Conservation (phyloP, 2,888 invertebrate genomes). For the Eristalinus aeneus region DNA sequence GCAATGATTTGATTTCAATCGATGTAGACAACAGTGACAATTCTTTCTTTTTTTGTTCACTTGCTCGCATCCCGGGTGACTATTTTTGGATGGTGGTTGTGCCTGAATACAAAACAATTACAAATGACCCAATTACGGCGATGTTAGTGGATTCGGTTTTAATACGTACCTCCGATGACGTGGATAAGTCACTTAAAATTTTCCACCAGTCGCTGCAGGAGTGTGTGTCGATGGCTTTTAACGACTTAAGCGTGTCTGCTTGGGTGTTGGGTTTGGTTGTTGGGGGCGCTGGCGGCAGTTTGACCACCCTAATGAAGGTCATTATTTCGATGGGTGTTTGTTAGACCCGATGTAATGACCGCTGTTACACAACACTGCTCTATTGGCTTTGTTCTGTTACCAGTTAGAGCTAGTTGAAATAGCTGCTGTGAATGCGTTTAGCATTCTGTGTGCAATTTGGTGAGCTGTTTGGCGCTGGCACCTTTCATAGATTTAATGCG, state of each 20-base stretch:
- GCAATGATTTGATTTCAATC: background rate
- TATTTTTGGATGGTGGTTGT: too few relatives aligned
- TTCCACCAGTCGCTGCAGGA: background rate
- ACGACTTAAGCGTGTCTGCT: background rate
- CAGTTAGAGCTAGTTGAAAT: background rate
- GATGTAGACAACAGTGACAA: background rate
- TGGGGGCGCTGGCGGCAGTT: background rate
- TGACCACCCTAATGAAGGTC: background rate
- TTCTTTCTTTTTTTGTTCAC: background rate
- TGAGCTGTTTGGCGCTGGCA: too few relatives aligned
- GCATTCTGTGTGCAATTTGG: background rate
- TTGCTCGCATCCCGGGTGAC: background rate
- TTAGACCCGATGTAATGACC: background rate
- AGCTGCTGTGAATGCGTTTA: background rate
- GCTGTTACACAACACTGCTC: background rate
- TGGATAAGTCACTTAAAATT: background rate
- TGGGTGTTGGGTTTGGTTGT: background rate
- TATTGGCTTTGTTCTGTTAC: background rate
- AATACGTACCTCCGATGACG: background rate
- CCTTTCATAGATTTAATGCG: background rate
- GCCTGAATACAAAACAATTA: conserved; percentile 30
- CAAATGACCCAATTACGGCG: conserved; percentile 31
- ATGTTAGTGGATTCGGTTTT: background rate
- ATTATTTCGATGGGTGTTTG: background rate
- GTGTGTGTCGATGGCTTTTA: background rate